Evolutionary conservation across 64 coral and sea anemone genomes (phyloP), one percentile per base, ranked within the genome.

Genomic region (Porites australiensis): DNA sequence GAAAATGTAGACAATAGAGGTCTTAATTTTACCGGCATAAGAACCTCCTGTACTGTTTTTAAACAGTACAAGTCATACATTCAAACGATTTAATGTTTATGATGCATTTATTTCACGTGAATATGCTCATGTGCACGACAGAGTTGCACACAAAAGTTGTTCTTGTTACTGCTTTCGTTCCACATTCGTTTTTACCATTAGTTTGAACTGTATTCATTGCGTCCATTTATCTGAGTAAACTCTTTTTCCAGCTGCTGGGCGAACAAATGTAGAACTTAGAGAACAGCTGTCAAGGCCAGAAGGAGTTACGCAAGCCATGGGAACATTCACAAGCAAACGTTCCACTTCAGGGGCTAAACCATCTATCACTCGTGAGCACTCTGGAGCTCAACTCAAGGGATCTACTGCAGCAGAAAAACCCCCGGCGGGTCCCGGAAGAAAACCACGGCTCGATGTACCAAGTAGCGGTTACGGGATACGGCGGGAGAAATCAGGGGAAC

Each of bases 401-500:
- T 50, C 85, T 47, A n/a, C 77, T 11, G 77, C 90, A 37, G 27
- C 27, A 67, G 70, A 86, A 13, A 77, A 94, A 82, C 75, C 88
- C 37, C 53, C 82, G 13, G 44, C 64, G 54, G 45, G 88, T 18
- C 64, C 83, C 27, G 92, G 92, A 14, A 75, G 77, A 58, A 88
- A 92, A 21, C 77, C 94, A 58, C 83, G 87, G 3, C 81, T 94
- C 44, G 84, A 82, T 51, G 82, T 98, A 11, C 92, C 79, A n/a
- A 94, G 92, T 43, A 94, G 92, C 15, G 92, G 92, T 58, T 94
- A 94, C 78, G 92, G 95, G 16, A 83, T 94, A 4, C 92, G 92
- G 18, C 88, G 95, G 54, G 95, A 98, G 50, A 96, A 96, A 71
- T 96, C 95, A 1, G 80, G 86, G 43, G 92, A 94, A 76, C 16